Evolutionary conservation across 2,113 vertebrate genomes (phyloP), one percentile per base, ranked within the genome.

Genomic region (Oceanodroma tethys): DNA sequence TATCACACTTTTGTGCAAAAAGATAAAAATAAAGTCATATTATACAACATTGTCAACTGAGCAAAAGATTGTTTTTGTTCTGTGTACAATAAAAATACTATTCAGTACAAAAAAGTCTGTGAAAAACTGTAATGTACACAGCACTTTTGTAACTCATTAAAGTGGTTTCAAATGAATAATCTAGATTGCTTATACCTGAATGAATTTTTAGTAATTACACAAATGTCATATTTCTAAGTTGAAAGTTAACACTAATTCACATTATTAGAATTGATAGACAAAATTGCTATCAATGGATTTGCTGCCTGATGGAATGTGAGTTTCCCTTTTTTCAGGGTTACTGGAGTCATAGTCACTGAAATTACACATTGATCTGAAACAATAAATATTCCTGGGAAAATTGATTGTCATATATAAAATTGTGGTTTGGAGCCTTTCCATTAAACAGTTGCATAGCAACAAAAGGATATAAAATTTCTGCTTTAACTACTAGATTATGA

Each of bases 401-500:
- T 53, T 98, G 99, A 99, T 98, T 99, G 99, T 99, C 98, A 81
- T 90, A 82, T 85, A 97, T 75, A 98, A 97, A 97, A 94, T 34
- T 32, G 97, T 86, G 91, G 94, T 87, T 97, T 96, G 97, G 97
- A 90, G 93, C 50, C 94, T 98, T 98, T 97, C 97, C 93, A 93
- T 97, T 98, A 97, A 98, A 98, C 94, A 98, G 98, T 99, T 99
- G 98, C 99, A 99, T 98, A 99, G 98, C 98, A 99, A 99, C 99
- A 98, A 98, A 98, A 98, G 98, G 97, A 98, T 96, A 98, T 18
- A 98, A 95, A 98, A 95, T 97, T 98, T 97, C 96, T 97, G 95
- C 94, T 97, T 96, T 93, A 97, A 96, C 96, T 97, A 96, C 86
- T 90, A 45, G 78, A 92, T 96, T 79, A 58, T 81, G 93, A 98